A percentile compares a stretch with the other conserved stretches of the same genome.
Conservation (phyloP, 2,797 vertebrate species). For the Acanthurus leucopareius region DNA sequence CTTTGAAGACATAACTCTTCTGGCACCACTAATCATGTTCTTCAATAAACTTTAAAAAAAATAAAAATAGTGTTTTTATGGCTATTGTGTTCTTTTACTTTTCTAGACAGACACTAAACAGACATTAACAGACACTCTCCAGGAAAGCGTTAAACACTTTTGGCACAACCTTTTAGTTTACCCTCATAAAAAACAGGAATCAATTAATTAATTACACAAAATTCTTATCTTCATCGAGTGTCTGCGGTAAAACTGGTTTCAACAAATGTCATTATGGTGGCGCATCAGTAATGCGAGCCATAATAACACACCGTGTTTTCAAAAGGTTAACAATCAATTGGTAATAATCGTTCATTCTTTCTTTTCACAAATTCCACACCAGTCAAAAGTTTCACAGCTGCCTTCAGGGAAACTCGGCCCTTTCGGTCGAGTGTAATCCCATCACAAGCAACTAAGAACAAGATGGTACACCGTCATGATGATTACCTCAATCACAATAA, state of each 20-base stretch:
- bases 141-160: background rate
- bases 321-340: constrained; percentile 36
- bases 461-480: constrained; percentile 51
- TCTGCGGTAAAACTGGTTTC: background rate
- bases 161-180: constrained; percentile 1
- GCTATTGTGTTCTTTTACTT: background rate
- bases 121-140: too few species aligned
- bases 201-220: background rate
- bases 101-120: background rate
- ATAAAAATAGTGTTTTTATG: background rate
- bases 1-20: background rate
- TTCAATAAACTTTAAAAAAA: background rate
- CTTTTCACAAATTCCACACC: constrained; percentile 44
- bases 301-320: background rate
- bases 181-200: background rate
- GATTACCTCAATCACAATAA: constrained; percentile 61
- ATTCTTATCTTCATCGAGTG: background rate
- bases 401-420: constrained; percentile 41
- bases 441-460: constrained; percentile 53
- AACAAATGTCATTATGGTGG: background rate
- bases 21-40: background rate
- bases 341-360: background rate
- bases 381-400: constrained; percentile 33
- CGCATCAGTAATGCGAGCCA: too few species aligned
- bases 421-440: constrained; percentile 53